Evolutionary conservation across 2,888 invertebrate species (phyloP), one percentile per base, ranked within the genome.

Genomic region (Xestobium rufovillosum): DNA sequence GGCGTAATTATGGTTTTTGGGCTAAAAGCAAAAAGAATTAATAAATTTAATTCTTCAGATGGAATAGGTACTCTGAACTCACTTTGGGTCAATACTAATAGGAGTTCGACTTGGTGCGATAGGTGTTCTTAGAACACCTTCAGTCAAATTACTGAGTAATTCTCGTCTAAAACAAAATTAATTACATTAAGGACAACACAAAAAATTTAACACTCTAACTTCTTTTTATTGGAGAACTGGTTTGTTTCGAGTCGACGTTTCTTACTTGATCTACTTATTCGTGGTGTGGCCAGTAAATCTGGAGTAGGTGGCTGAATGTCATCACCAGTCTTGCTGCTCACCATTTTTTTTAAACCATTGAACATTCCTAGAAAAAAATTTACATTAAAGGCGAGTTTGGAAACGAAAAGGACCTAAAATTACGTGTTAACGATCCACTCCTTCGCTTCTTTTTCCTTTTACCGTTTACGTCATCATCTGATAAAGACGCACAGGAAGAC

Each of bases 341-440:
- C 85, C 65, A 86, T 84, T 65, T 83, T 85, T 52, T 78, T 78
- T 14, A 86, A 65, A 3, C 85, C 86, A 59, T 73, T 82, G 39
- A 86, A 72, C 71, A 86, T 80, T 55, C 84, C 84, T 83, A 51
- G 26, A 45, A 48, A 36, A 38, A 26, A 16, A 15, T 27, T 11
- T 36, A 31, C n/a, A n/a, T n/a, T n/a, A n/a, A n/a, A n/a, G n/a
- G n/a, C n/a, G n/a, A n/a, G n/a, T n/a, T n/a, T n/a, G n/a, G n/a
- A n/a, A n/a, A n/a, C n/a, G n/a, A n/a, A n/a, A n/a, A n/a, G n/a
- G n/a, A n/a, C n/a, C n/a, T n/a, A n/a, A 32, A 61, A 72, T 72
- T 73, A 86, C 89, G 76, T 66, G 87, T 88, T 48, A 89, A 71
- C 50, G 89, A 89, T 51, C 88, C 88, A 72, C 89, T 87, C 52